Conservation (phyloP, 2,888 invertebrate genomes). For the Monochamus alternatus region DNA sequence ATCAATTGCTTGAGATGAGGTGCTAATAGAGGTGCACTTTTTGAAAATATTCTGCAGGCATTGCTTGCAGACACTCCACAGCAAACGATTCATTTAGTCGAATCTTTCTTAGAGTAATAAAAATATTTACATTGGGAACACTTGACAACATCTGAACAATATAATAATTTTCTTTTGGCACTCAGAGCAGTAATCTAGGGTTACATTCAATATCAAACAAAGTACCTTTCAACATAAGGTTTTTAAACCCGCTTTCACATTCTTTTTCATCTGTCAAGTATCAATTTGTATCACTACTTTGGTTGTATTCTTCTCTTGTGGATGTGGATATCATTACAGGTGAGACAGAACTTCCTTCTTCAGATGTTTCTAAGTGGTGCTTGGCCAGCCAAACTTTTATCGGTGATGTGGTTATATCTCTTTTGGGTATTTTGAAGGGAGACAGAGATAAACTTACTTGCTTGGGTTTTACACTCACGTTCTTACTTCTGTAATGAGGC, state of each 20-base stretch:
- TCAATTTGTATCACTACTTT: not conserved
- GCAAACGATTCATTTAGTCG: no score
- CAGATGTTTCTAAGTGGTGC: not conserved
- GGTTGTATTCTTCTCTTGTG: not conserved
- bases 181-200: conserved; percentile 1
- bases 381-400: not conserved
- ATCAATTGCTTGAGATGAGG: conserved; percentile 9
- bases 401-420: not conserved
- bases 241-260: not conserved
- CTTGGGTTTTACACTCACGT: not conserved
- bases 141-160: conserved; percentile 12
- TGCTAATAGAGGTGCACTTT: not conserved
- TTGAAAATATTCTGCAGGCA: conserved; percentile 22
- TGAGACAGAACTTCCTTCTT: not conserved
- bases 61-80: conserved; percentile 17
- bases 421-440: not conserved
- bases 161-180: conserved; percentile 24
- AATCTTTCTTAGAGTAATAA: conserved; percentile 34
- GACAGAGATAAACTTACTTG: not conserved
- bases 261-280: not conserved
- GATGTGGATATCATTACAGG: not conserved
- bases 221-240: not conserved
- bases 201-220: not conserved
- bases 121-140: conserved; percentile 6
- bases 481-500: not conserved